Evolutionary conservation across 2,797 vertebrate species (phyloP).

Genomic region (Pseudochromis fuscus): DNA sequence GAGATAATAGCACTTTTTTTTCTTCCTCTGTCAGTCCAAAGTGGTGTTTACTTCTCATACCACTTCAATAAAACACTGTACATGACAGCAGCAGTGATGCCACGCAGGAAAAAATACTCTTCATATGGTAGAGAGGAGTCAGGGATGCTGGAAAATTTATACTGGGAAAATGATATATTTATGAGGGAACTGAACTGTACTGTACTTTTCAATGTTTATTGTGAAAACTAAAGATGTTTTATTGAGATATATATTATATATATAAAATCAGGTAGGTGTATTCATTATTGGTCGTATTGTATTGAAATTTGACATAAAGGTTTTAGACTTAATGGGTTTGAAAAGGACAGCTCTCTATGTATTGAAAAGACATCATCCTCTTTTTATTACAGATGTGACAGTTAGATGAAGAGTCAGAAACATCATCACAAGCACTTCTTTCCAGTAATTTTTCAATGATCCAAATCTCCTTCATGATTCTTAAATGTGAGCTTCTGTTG

Average conservation of each 20-base stretch:
- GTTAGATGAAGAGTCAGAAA: too few relatives aligned
- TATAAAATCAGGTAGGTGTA: too few relatives aligned
- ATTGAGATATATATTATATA: too few relatives aligned
- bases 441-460: too few relatives aligned
- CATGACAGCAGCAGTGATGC: slow-evolving; percentile 39
- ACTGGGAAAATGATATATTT: background rate
- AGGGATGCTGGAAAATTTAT: slow-evolving; percentile 20
- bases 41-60: slow-evolving; percentile 54
- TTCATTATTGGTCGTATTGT: background rate
- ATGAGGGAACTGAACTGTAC: background rate
- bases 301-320: too few relatives aligned
- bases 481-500: background rate
- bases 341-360: background rate
- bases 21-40: slow-evolving; percentile 50
- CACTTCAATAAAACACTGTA: slow-evolving; percentile 37
- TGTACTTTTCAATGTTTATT: too few relatives aligned
- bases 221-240: too few relatives aligned
- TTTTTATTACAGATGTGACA: too few relatives aligned
- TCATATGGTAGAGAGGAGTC: slow-evolving; percentile 3
- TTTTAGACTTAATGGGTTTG: too few relatives aligned
- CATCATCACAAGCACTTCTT: too few relatives aligned
- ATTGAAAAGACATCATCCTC: slow-evolving; percentile 1
- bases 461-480: background rate
- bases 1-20: slow-evolving; percentile 59
- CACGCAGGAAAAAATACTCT: slow-evolving; percentile 25